These are phyloP conservation scores for Halocynthia aurantium DNA, from an alignment of 23 tunicate species.

Conservation along the genomic window DNA sequence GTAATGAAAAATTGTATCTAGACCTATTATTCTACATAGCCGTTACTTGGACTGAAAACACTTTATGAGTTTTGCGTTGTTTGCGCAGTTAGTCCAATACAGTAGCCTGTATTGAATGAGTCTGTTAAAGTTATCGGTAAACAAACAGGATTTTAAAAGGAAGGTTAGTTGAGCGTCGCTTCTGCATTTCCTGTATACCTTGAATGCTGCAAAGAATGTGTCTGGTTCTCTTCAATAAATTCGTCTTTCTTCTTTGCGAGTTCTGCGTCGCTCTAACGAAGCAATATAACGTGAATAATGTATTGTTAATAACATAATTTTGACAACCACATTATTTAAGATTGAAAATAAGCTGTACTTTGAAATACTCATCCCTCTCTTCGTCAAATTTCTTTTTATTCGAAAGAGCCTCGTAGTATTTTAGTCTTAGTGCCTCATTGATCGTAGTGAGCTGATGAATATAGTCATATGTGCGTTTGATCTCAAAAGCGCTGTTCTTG, in stretches of 20 bases:
- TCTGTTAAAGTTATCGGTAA: background rate
- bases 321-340: too few relatives aligned
- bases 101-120: background rate
- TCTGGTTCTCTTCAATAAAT: slow-evolving; percentile 27
- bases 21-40: too few relatives aligned
- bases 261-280: slow-evolving; percentile 15
- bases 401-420: slow-evolving; percentile 67
- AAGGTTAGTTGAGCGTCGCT: background rate
- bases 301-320: background rate
- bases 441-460: slow-evolving; percentile 59
- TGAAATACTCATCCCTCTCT: slow-evolving; percentile 77
- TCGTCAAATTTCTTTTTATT: slow-evolving; percentile 79
- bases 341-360: slow-evolving; percentile 14
- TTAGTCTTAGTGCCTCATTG: slow-evolving; percentile 42
- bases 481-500: slow-evolving; percentile 46
- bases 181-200: background rate
- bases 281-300: background rate
- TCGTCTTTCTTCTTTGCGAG: slow-evolving; percentile 4
- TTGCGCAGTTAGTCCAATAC: background rate
- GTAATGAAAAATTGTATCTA: too few relatives aligned
- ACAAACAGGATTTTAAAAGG: background rate
- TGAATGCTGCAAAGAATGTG: slow-evolving; percentile 23
- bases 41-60: too few relatives aligned
- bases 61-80: too few relatives aligned
- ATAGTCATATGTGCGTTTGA: slow-evolving; percentile 70